phyloP scores from a whole-genome alignment of 2,797 vertebrate genomes.

The Anisognathus igniventris region DNA sequence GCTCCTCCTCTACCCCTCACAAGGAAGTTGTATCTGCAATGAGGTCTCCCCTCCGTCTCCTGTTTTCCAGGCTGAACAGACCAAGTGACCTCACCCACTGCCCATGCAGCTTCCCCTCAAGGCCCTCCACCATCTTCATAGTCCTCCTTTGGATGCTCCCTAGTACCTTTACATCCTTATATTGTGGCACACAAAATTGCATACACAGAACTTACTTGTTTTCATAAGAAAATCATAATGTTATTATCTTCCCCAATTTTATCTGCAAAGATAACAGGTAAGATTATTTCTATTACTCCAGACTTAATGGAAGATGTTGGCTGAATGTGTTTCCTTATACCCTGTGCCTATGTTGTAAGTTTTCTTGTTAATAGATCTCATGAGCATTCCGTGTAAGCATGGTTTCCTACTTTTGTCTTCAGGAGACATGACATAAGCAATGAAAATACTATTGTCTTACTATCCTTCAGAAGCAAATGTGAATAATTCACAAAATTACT shows the following conservation, averaged over 20 bases:
- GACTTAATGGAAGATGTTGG: background rate
- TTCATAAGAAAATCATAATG: background rate
- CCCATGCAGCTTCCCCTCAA: background rate
- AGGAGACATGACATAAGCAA: background rate
- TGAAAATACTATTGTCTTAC: background rate
- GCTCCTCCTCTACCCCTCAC: background rate
- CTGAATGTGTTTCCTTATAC: background rate
- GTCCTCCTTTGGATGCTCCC: background rate
- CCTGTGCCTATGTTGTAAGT: background rate
- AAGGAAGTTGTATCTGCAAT: background rate
- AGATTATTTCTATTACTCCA: background rate
- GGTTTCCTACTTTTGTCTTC: background rate
- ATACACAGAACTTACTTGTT: background rate
- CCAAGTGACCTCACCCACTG: background rate
- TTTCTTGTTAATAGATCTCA: background rate
- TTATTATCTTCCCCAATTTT: background rate
- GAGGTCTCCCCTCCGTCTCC: background rate
- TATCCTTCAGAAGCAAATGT: background rate
- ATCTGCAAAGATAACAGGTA: background rate
- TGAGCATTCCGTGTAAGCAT: background rate
- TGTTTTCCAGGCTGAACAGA: background rate
- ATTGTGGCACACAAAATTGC: background rate
- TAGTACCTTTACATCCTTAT: background rate
- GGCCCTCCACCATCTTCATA: background rate
- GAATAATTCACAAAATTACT: background rate